Evolutionary conservation across 1,140 invertebrate species (phyloP).

Genomic region (Lordiphosa mommai): DNA sequence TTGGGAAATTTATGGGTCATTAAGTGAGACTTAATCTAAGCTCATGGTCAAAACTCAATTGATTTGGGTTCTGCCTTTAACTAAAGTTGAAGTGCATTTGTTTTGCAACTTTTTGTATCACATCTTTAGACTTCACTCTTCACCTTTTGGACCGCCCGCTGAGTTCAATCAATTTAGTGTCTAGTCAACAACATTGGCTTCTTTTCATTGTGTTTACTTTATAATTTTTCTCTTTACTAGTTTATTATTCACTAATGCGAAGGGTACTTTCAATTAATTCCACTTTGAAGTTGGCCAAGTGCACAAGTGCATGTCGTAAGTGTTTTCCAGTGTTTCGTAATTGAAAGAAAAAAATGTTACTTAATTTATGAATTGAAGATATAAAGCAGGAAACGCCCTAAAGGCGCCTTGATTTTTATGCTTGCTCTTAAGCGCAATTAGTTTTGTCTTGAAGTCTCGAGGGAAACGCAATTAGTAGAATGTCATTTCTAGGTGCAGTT

Average conservation of each 20-base stretch:
- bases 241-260: conserved; percentile 8
- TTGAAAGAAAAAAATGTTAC: conserved; percentile 44
- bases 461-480: too few species aligned
- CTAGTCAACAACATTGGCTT: background rate
- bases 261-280: conserved; percentile 57
- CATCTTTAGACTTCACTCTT: too few species aligned
- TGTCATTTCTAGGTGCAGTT: background rate
- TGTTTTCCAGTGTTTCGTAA: conserved; percentile 29
- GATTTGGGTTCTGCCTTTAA: too few species aligned
- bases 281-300: conserved; percentile 10
- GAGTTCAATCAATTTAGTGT: conserved; percentile 26
- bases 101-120: too few species aligned
- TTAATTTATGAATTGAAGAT: conserved; percentile 47
- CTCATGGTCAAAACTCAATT: too few species aligned
- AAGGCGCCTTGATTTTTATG: conserved; percentile 1
- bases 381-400: conserved; percentile 19
- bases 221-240: conserved; percentile 9
- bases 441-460: too few species aligned
- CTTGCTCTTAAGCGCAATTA: conserved; percentile 12
- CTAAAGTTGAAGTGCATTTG: too few species aligned
- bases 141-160: conserved; percentile 18
- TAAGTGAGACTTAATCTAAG: too few species aligned
- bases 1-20: too few species aligned
- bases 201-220: conserved; percentile 1
- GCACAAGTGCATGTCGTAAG: conserved; percentile 49